phyloP scores from a whole-genome alignment of 2,113 vertebrate species.

The Eleginops maclovinus region DNA sequence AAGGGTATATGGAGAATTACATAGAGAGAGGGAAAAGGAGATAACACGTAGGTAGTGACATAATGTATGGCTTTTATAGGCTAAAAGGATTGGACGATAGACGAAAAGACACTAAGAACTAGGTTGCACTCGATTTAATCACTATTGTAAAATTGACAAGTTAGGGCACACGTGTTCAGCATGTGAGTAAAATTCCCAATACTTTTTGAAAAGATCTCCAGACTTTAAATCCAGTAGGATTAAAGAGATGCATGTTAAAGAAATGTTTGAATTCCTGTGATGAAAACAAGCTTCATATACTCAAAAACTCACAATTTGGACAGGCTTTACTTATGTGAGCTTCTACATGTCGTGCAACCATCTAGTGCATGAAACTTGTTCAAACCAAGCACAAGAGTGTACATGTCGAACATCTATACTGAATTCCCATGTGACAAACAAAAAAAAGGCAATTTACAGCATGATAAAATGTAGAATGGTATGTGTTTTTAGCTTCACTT shows the following conservation, averaged over 20 bases:
- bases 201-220: too few relatives aligned
- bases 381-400: neutral
- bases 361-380: neutral
- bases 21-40: neutral
- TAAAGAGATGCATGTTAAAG: too few relatives aligned
- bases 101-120: neutral
- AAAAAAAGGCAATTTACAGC: neutral
- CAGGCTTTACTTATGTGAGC: neutral
- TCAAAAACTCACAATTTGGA: neutral
- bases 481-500: too few relatives aligned
- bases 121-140: neutral
- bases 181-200: neutral
- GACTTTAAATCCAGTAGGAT: too few relatives aligned
- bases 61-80: neutral
- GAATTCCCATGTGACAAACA: neutral
- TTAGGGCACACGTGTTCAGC: neutral
- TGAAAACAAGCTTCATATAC: neutral
- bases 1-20: neutral
- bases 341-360: neutral
- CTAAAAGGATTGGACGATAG: neutral
- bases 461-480: neutral
- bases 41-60: neutral
- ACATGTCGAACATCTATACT: too few relatives aligned
- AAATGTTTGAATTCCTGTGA: neutral
- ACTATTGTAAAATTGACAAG: neutral